A percentile compares a stretch with the other conserved stretches of the same genome.
These are phyloP conservation scores for Sinosuthora webbiana DNA, from an alignment of 2,113 vertebrate genomes.

Conservation along the genomic window DNA sequence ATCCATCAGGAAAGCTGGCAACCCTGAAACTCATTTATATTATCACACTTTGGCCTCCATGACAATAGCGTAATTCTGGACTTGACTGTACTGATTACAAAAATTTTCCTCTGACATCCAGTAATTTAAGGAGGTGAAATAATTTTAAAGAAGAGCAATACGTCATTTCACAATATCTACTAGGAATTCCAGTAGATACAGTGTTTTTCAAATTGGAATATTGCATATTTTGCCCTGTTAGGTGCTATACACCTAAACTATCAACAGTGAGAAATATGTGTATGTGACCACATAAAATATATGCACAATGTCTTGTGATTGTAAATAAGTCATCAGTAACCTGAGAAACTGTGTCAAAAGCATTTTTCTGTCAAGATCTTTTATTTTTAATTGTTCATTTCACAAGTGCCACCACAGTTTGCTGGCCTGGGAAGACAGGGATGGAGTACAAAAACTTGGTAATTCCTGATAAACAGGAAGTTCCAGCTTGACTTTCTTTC, in stretches of 20 bases:
- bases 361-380: not conserved
- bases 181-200: not conserved
- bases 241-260: not conserved
- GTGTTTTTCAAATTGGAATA: not conserved
- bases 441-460: not conserved
- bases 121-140: not conserved
- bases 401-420: not conserved
- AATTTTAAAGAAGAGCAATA: not conserved
- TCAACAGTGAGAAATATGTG: not conserved
- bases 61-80: not conserved
- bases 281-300: not conserved
- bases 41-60: not conserved
- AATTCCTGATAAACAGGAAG: slow-evolving; percentile 44
- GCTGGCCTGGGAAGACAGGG: not conserved
- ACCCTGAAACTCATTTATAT: not conserved
- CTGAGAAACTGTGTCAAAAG: not conserved
- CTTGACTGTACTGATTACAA: not conserved
- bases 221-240: not conserved
- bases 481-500: not conserved
- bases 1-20: not conserved
- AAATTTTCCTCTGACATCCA: not conserved
- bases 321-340: not conserved
- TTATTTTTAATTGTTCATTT: not conserved
- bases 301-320: not conserved
- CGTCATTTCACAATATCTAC: not conserved